These are phyloP conservation scores for Drosophila repleta DNA, from an alignment of 1,140 invertebrate genomes.

Conservation along the genomic window DNA sequence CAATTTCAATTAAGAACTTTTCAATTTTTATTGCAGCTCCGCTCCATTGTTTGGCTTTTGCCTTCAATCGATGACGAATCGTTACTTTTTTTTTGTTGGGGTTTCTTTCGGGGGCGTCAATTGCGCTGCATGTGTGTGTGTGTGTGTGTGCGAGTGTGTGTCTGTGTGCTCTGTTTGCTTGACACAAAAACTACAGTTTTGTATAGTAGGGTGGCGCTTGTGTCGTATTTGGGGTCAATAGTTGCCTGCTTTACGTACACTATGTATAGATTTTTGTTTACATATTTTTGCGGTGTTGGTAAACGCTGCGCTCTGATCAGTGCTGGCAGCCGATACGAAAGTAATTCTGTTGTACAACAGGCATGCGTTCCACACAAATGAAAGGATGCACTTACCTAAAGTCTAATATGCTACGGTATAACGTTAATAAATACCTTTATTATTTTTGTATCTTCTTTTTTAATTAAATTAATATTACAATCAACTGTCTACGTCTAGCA, in stretches of 20 bases:
- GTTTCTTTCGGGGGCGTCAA: constrained; percentile 64
- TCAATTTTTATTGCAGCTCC: constrained; percentile 64
- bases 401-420: not conserved
- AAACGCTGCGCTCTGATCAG: constrained; percentile 5
- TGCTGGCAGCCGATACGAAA: constrained; percentile 29
- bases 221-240: constrained; percentile 69
- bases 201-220: constrained; percentile 42
- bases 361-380: constrained; percentile 7
- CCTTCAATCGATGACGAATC: constrained; percentile 80
- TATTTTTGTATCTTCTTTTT: too few species aligned
- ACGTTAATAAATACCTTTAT: not conserved
- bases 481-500: not conserved
- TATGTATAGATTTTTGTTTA: constrained; percentile 72
- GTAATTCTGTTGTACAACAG: constrained; percentile 34
- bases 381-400: not conserved
- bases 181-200: constrained; percentile 53
- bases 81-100: constrained; percentile 49
- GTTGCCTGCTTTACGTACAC: constrained; percentile 46
- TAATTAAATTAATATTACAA: too few species aligned
- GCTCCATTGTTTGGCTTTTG: constrained; percentile 72
- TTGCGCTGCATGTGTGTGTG: constrained; percentile 55
- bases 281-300: constrained; percentile 59
- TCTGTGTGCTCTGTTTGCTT: constrained; percentile 43
- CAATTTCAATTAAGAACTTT: constrained; percentile 49
- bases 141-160: constrained; percentile 30